Evolutionary conservation across 2,888 invertebrate species (phyloP).

Genomic region (Noctua comes): DNA sequence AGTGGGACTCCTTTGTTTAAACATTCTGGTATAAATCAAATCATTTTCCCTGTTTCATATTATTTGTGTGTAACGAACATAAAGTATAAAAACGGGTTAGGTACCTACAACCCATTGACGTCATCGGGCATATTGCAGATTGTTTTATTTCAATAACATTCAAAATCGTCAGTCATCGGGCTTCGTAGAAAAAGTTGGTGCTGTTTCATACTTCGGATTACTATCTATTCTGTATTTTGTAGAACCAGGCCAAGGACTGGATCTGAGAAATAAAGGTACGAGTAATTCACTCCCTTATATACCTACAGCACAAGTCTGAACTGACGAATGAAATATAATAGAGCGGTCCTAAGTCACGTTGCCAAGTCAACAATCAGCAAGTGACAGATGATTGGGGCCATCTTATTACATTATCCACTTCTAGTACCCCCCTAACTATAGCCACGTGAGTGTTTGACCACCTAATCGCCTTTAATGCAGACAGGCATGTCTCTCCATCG

Average conservation of each 20-base stretch:
- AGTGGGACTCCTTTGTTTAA: constrained; percentile 13
- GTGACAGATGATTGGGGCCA: constrained; percentile 23
- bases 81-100: constrained; percentile 26
- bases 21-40: constrained; percentile 16
- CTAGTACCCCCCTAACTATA: constrained; percentile 22
- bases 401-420: constrained; percentile 41
- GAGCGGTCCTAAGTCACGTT: background rate
- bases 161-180: constrained; percentile 29
- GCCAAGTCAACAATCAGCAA: constrained; percentile 8
- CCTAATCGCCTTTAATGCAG: constrained; percentile 16
- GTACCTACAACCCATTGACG: constrained; percentile 44
- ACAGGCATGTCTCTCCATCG: constrained; percentile 25
- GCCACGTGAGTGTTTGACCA: constrained; percentile 8
- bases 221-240: constrained; percentile 12
- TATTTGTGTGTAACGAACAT: constrained; percentile 17
- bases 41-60: constrained; percentile 32
- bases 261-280: constrained; percentile 19
- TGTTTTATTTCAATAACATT: constrained; percentile 44
- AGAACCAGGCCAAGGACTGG: constrained; percentile 24
- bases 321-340: constrained; percentile 19
- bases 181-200: constrained; percentile 25
- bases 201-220: constrained; percentile 19
- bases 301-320: background rate
- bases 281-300: background rate
- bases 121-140: constrained; percentile 30